These are phyloP conservation scores for Antennarius maculatus DNA, from an alignment of 2,797 vertebrate species.

Conservation along the genomic window DNA sequence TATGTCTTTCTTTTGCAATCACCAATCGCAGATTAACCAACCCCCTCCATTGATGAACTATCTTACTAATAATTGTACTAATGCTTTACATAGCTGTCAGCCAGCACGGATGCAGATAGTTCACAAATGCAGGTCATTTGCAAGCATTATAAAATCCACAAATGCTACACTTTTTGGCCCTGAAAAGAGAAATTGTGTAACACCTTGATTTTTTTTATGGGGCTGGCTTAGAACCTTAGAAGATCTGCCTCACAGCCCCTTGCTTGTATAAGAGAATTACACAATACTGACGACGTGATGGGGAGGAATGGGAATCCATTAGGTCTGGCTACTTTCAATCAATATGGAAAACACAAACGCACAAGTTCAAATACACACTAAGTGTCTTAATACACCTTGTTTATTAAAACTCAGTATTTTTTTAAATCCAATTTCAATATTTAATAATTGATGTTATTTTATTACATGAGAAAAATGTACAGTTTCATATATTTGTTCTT, in stretches of 20 bases:
- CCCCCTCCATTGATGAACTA: background rate
- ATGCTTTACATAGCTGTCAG: background rate
- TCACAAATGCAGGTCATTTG: constrained; percentile 8
- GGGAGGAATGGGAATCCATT: constrained; percentile 17
- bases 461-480: too few relatives aligned
- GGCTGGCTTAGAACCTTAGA: constrained; percentile 44
- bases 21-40: too few relatives aligned
- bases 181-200: constrained; percentile 56
- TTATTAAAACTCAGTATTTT: background rate
- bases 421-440: background rate
- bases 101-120: background rate
- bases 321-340: constrained; percentile 27
- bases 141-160: constrained; percentile 2
- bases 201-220: constrained; percentile 37
- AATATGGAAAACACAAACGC: constrained; percentile 1
- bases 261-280: constrained; percentile 67
- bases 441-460: too few relatives aligned
- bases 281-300: constrained; percentile 43
- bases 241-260: constrained; percentile 44
- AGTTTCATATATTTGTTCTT: background rate
- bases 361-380: constrained; percentile 5
- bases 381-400: background rate
- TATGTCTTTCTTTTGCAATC: too few relatives aligned
- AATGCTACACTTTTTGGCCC: constrained; percentile 8
- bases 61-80: background rate